Evolutionary conservation across 2,113 vertebrate genomes (phyloP).

Genomic region (Crotalus helleri): DNA sequence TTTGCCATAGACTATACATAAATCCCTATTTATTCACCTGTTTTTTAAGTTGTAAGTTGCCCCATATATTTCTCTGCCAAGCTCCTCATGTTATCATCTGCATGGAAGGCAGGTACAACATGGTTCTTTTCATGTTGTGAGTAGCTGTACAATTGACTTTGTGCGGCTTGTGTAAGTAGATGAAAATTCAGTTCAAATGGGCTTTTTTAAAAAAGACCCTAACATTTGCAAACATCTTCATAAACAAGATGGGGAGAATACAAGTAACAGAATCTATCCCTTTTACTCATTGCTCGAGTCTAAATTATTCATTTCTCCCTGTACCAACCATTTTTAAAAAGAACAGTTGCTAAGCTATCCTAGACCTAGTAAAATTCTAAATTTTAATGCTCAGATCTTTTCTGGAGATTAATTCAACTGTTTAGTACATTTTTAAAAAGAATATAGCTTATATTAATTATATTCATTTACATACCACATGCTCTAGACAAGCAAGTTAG

Average conservation of each 20-base stretch:
- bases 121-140: background rate
- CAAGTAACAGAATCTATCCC: background rate
- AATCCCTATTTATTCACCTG: background rate
- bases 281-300: background rate
- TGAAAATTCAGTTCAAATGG: background rate
- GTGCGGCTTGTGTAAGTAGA: background rate
- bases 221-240: background rate
- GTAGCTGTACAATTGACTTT: background rate
- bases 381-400: background rate
- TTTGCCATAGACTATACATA: background rate
- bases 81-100: background rate
- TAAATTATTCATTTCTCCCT: background rate
- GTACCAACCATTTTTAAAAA: background rate
- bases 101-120: background rate
- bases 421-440: background rate
- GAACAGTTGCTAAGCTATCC: background rate
- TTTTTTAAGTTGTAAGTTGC: background rate
- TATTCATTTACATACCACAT: background rate
- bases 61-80: background rate
- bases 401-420: background rate
- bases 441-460: background rate
- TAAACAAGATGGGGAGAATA: background rate
- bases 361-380: background rate
- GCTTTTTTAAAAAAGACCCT: background rate
- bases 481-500: background rate